phyloP scores from a whole-genome alignment of 2,797 vertebrate species.

The Loris lydekkerianus region DNA sequence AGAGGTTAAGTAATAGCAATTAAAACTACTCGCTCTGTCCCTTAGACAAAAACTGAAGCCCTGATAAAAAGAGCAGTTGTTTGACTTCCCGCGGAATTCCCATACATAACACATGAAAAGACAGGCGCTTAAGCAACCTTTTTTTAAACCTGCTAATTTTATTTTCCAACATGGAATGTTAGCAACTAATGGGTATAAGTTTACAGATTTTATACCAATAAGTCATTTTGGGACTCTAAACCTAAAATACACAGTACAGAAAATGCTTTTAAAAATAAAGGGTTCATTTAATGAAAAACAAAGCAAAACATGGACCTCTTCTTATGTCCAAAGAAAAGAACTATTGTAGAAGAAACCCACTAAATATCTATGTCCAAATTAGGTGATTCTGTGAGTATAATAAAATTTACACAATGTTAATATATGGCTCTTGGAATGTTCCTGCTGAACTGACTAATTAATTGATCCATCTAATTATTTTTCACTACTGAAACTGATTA shows the following conservation, averaged over 20 bases:
- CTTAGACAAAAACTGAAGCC: background rate
- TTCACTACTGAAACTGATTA: conserved; percentile 21
- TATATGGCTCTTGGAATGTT: background rate
- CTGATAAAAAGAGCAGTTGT: background rate
- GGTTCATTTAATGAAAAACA: conserved; percentile 55
- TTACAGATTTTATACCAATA: conserved; percentile 39
- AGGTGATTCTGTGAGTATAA: background rate
- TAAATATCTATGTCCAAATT: background rate
- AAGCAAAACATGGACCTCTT: background rate
- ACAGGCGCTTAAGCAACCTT: background rate
- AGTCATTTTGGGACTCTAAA: conserved; percentile 67
- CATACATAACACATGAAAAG: background rate
- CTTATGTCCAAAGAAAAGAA: conserved; percentile 51
- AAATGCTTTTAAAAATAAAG: conserved; percentile 79
- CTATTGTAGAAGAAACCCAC: background rate
- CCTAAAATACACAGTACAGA: conserved; percentile 51
- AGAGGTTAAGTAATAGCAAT: background rate
- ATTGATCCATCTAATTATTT: background rate
- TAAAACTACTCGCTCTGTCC: background rate
- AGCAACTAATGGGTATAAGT: background rate
- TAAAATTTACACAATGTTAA: background rate
- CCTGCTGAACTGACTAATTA: background rate
- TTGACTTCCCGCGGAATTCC: background rate
- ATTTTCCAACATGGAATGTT: conserved; percentile 61
- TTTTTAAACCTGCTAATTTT: background rate